These are phyloP conservation scores for Syrrhaptes paradoxus DNA, from an alignment of 2,113 vertebrate species.

Conservation along the genomic window DNA sequence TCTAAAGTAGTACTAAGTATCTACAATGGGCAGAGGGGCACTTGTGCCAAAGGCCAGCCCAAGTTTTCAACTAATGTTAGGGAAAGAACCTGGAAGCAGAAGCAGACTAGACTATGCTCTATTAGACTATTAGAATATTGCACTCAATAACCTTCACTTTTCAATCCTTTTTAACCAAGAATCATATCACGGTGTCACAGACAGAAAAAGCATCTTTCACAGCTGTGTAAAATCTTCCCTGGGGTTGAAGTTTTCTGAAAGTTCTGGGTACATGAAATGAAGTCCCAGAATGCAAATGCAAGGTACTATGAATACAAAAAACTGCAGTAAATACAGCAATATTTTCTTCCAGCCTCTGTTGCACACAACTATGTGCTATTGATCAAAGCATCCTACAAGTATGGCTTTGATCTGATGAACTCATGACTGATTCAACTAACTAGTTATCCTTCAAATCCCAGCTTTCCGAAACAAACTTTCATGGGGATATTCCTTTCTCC, in stretches of 20 bases:
- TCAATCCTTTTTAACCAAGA: neutral
- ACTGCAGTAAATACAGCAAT: neutral
- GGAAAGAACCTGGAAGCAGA: neutral
- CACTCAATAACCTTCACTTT: neutral
- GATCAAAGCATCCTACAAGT: neutral
- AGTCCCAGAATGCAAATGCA: constrained; percentile 36
- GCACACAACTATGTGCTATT: neutral
- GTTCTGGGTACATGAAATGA: neutral
- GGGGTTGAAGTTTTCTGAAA: constrained; percentile 29
- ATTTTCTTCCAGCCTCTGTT: neutral
- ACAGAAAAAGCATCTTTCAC: constrained; percentile 44
- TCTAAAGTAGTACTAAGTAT: neutral
- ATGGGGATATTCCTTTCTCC: neutral
- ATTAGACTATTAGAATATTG: neutral
- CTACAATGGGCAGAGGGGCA: neutral
- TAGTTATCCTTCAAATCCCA: neutral
- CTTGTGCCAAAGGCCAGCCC: neutral
- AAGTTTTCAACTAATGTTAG: neutral
- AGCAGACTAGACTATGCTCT: neutral
- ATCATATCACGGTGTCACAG: constrained; percentile 27
- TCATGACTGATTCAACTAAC: neutral
- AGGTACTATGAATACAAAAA: neutral
- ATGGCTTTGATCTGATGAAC: neutral
- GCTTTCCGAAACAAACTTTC: neutral
- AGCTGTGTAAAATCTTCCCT: constrained; percentile 43